Conservation (phyloP, 1,140 invertebrate species). For the Temnothorax curvispinosus region DNA sequence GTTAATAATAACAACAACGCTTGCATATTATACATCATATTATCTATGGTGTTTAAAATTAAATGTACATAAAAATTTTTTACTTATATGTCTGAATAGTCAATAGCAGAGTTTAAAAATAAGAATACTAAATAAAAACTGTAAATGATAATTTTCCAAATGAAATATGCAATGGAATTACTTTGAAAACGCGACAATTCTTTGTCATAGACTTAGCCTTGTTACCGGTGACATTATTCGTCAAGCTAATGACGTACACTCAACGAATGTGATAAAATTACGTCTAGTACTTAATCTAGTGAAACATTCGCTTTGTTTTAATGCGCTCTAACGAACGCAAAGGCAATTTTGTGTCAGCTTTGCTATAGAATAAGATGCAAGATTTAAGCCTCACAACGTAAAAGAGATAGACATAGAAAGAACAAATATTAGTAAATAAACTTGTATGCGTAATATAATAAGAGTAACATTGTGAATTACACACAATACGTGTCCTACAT, state of each 20-base stretch:
- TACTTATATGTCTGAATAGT: neutral
- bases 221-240: slow-evolving; percentile 20
- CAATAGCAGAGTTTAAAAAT: neutral
- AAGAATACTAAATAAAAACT: neutral
- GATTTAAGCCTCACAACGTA: slow-evolving; percentile 4
- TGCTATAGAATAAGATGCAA: slow-evolving; percentile 23
- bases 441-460: neutral
- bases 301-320: slow-evolving; percentile 47
- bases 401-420: slow-evolving; percentile 1
- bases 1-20: neutral
- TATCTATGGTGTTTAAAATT: neutral
- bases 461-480: neutral
- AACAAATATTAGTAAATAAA: slow-evolving; percentile 16
- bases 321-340: slow-evolving; percentile 25
- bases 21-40: too few relatives aligned
- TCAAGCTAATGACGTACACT: slow-evolving; percentile 52
- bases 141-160: slow-evolving; percentile 32
- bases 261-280: slow-evolving; percentile 43
- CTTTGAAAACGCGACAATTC: slow-evolving; percentile 9
- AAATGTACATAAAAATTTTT: neutral
- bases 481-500: neutral
- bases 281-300: slow-evolving; percentile 31
- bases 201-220: slow-evolving; percentile 23
- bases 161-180: neutral
- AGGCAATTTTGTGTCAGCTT: slow-evolving; percentile 11